Conservation (phyloP, 2,888 invertebrate genomes). For the Platycheirus albimanus region DNA sequence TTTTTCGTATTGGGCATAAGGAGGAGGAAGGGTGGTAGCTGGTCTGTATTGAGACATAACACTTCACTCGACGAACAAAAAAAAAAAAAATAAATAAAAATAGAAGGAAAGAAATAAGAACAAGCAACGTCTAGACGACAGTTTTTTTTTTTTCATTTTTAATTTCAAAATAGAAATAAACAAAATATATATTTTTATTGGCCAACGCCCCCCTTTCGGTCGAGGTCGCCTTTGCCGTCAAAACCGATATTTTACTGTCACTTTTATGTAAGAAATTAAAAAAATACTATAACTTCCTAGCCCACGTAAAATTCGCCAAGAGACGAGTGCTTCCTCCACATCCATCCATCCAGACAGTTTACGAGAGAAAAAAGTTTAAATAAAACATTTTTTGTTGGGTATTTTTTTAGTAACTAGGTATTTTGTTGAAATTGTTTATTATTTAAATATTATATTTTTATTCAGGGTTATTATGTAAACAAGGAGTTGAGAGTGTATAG, state of each 20-base stretch:
- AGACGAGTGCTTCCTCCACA: constrained; percentile 1
- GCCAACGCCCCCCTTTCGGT: constrained; percentile 42
- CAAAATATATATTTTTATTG: constrained; percentile 34
- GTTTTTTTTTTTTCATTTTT: too few species aligned
- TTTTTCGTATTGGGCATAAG: not conserved
- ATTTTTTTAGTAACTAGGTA: constrained; percentile 21
- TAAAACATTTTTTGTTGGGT: not conserved
- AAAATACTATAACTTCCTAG: not conserved
- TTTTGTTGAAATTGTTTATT: too few species aligned
- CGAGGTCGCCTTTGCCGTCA: constrained; percentile 16
- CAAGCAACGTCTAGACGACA: constrained; percentile 66
- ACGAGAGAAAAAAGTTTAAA: not conserved
- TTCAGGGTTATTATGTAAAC: too few species aligned
- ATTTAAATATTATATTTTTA: too few species aligned
- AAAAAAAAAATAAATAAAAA: constrained; percentile 34
- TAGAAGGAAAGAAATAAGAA: constrained; percentile 30
- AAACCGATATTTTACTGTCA: constrained; percentile 49
- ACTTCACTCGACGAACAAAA: too few species aligned
- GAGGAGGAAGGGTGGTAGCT: too few species aligned
- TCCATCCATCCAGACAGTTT: constrained; percentile 26
- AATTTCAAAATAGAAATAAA: constrained; percentile 44
- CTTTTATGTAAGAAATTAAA: constrained; percentile 35
- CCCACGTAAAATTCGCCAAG: constrained; percentile 12
- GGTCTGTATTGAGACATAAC: not conserved
- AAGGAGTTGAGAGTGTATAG: too few species aligned